Percentiles rank a stretch among this genome's conserved stretches.
Conservation (phyloP, 2,113 vertebrate genomes). For the Panthera tigris region DNA sequence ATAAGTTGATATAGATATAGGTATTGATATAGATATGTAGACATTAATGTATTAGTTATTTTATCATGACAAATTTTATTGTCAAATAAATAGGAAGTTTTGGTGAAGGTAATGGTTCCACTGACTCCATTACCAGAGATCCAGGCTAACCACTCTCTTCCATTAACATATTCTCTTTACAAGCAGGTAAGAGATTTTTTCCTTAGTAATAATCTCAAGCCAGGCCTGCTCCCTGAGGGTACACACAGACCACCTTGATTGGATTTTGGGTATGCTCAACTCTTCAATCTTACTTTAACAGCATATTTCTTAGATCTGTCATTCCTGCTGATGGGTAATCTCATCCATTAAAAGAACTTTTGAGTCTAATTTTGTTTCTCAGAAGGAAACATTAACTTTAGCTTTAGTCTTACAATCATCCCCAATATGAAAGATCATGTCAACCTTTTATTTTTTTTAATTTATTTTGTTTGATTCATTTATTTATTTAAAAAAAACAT, state of each 20-base stretch:
- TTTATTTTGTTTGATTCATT: too few relatives aligned
- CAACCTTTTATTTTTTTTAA: background rate
- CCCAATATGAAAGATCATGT: slow-evolving; percentile 50
- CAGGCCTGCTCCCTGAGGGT: background rate
- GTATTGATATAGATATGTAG: background rate
- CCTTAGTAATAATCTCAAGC: background rate
- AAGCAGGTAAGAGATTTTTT: background rate
- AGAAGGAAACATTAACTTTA: slow-evolving; percentile 40
- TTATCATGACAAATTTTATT: slow-evolving; percentile 5
- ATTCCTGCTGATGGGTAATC: background rate
- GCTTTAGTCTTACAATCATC: background rate
- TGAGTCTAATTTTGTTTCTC: slow-evolving; percentile 59
- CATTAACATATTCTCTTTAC: background rate
- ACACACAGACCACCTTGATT: background rate
- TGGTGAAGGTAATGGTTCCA: background rate
- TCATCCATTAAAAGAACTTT: background rate
- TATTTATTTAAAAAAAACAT: too few relatives aligned
- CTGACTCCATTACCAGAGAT: background rate
- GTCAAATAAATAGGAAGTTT: background rate
- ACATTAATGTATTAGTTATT: background rate
- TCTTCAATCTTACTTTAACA: background rate
- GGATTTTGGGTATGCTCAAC: background rate
- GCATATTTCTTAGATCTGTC: background rate
- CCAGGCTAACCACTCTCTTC: background rate
- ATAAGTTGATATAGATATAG: background rate